Conservation (phyloP, 2,113 vertebrate species). For the Heliornis fulica region DNA sequence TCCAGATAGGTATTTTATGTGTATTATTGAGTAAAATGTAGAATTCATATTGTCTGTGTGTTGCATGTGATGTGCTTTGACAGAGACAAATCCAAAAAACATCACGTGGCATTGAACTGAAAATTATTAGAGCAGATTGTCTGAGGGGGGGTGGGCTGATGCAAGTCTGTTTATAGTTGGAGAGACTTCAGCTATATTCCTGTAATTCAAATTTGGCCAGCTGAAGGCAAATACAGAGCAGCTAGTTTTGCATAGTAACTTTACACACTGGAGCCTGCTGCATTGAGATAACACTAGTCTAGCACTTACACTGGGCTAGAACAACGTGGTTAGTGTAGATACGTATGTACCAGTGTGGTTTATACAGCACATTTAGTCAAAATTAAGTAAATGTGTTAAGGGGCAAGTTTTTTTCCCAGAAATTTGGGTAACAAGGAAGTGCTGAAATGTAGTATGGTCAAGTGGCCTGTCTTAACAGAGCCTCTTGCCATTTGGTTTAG, state of each 20-base stretch:
- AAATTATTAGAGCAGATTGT: not conserved
- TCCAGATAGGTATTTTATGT: not conserved
- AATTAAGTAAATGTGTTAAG: not conserved
- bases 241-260: not conserved
- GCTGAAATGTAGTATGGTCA: conserved; percentile 8
- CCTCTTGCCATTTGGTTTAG: not conserved
- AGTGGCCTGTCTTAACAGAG: not conserved
- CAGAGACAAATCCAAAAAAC: not conserved
- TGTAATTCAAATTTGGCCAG: not conserved
- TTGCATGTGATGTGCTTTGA: not conserved
- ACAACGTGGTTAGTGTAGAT: not conserved
- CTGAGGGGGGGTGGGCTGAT: not conserved
- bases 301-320: not conserved
- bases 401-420: not conserved
- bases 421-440: conserved; percentile 35
- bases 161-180: not conserved
- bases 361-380: not conserved
- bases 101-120: not conserved
- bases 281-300: conserved; percentile 23
- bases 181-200: not conserved
- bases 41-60: not conserved
- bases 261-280: not conserved
- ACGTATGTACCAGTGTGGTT: not conserved
- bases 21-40: not conserved
- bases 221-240: not conserved